These are phyloP conservation scores for Vandiemenella viatica DNA, from an alignment of 2,888 invertebrate genomes.

Conservation along the genomic window DNA sequence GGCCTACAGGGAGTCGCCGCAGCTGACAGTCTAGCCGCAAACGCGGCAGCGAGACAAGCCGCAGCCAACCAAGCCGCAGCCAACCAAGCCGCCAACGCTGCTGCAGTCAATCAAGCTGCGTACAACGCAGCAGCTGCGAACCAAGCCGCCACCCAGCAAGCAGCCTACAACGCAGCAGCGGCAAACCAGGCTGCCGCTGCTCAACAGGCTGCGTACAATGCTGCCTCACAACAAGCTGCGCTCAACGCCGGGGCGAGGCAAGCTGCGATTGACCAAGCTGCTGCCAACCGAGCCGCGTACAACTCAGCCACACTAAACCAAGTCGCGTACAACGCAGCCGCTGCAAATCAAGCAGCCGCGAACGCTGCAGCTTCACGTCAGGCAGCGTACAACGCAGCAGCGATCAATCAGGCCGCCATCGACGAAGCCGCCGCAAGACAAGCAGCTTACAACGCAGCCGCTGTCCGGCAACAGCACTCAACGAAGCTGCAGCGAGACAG, in stretches of 20 bases:
- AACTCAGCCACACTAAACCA: neutral
- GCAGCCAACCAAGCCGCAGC: neutral
- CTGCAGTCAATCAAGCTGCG: neutral
- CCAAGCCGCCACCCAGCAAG: neutral
- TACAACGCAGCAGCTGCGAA: neutral
- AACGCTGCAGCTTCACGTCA: neutral
- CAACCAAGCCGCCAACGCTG: neutral
- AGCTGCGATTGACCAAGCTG: neutral
- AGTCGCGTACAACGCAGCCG: neutral
- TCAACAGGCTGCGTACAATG: neutral
- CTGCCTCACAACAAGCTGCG: neutral
- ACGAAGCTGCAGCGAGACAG: neutral
- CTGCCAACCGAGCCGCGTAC: neutral
- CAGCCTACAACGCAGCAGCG: neutral
- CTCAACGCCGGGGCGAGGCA: neutral
- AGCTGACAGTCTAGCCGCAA: neutral
- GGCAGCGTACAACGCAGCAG: neutral
- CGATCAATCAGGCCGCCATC: neutral
- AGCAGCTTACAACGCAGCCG: neutral
- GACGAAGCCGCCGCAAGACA: neutral
- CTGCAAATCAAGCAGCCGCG: neutral
- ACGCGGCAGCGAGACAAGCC: neutral
- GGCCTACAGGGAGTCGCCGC: conserved; percentile 1
- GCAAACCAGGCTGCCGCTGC: neutral
- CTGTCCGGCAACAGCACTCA: neutral